These are phyloP conservation scores for Adoxophyes honmai DNA, from an alignment of 1,140 invertebrate species.

Conservation along the genomic window DNA sequence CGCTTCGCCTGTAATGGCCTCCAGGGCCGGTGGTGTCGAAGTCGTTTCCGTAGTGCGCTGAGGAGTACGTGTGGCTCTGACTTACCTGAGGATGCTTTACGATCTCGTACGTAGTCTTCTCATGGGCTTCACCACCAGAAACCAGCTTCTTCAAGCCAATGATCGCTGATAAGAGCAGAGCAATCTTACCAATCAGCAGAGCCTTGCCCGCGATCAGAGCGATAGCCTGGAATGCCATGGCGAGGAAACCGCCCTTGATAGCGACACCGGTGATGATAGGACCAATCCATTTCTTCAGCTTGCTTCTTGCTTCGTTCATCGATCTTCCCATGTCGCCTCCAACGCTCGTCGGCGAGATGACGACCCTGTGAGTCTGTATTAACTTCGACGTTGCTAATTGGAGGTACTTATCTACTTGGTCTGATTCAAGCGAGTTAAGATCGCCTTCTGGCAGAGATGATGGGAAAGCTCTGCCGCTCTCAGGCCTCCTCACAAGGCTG, in stretches of 20 bases:
- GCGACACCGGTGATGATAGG: slow-evolving; percentile 81
- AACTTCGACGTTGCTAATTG: slow-evolving; percentile 77
- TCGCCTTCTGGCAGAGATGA: slow-evolving; percentile 69
- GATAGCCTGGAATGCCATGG: slow-evolving; percentile 85
- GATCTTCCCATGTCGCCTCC: slow-evolving; percentile 40
- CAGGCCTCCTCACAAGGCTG: slow-evolving; percentile 63
- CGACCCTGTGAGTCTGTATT: slow-evolving; percentile 80
- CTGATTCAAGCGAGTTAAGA: slow-evolving; percentile 70
- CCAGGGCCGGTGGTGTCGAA: slow-evolving; percentile 76
- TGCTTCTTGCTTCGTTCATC: slow-evolving; percentile 77
- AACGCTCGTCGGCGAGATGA: slow-evolving; percentile 71
- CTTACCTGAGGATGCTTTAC: slow-evolving; percentile 90
- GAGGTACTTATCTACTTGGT: slow-evolving; percentile 78
- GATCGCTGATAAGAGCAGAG: slow-evolving; percentile 84
- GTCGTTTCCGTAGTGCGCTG: slow-evolving; percentile 83
- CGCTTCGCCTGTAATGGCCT: slow-evolving; percentile 80
- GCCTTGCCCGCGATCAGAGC: slow-evolving; percentile 85
- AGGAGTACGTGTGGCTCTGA: slow-evolving; percentile 86
- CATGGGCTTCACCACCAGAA: slow-evolving; percentile 78
- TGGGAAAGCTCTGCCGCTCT: slow-evolving; percentile 50
- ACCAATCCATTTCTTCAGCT: slow-evolving; percentile 77
- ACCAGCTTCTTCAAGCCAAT: slow-evolving; percentile 87
- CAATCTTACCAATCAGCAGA: slow-evolving; percentile 85
- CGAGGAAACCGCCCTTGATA: slow-evolving; percentile 83
- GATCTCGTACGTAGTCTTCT: slow-evolving; percentile 90